Evolutionary conservation across 2,113 vertebrate species (phyloP), one percentile per base, ranked within the genome.

Genomic region (Pterocles gutturalis): DNA sequence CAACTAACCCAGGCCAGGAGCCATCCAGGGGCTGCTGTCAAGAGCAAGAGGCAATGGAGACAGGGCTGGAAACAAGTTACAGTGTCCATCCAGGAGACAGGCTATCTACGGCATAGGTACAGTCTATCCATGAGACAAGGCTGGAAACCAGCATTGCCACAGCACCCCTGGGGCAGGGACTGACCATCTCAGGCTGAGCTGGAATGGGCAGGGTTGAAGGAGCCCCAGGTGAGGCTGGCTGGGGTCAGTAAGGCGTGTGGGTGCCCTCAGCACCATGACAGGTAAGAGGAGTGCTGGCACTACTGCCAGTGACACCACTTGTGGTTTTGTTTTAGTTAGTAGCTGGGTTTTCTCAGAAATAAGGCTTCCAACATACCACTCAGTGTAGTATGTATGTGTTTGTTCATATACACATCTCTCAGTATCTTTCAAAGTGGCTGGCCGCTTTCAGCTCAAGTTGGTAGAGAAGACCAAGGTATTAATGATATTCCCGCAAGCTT

Each of bases 71-170:
- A 46, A 66, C 41, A 55, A 55, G 34, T 20, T 65, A 43, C 17
- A 0, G 0, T n/a, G 25, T n/a, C 29, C 16, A 45, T 36, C 16
- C 49, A 83, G 33, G 61, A 53, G 21, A 15, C 41, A n/a, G 22
- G 9, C 33, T 70, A 1, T 25, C 45, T 79, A 24, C 31, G 48
- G 33, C 17, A 4, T 18, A 46, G 33, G 34, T 71, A 17, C 62
- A 31, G n/a, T 9, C 17, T 31, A 25, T 53, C 38, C 78, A 77
- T 64, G 31, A 45, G 24, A 16, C 0, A 31, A 29, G n/a, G 15
- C n/a, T 87, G 43, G 48, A 80, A 49, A 64, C 36, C 69, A 87
- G 26, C 10, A 57, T 10, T 53, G 18, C 17, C 53, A 6, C 12
- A 7, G 33, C n/a, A n/a, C 18, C 13, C 3, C 28, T 60, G 33